Conservation (phyloP, 2,888 invertebrate species). For the Hololepta plana region DNA sequence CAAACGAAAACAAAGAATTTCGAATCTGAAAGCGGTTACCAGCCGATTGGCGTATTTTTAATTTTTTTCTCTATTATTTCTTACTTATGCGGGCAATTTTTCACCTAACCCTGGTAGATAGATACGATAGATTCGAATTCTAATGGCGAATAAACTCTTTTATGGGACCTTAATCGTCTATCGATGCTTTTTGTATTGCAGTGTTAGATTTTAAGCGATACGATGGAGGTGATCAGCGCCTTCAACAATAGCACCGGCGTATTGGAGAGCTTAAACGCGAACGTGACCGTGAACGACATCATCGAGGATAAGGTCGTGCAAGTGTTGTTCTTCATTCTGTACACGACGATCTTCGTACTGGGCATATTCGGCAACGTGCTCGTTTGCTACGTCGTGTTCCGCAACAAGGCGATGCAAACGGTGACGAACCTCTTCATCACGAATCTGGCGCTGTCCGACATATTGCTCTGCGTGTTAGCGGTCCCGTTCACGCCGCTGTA, state of each 20-base stretch:
- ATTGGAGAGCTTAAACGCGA: constrained; percentile 9
- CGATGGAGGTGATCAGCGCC: constrained; percentile 10
- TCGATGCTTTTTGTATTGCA: too few species aligned
- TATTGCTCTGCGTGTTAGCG: constrained; percentile 79
- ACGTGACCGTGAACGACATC: constrained; percentile 26
- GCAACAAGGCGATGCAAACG: constrained; percentile 91
- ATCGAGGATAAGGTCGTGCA: constrained; percentile 50
- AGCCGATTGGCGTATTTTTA: too few species aligned
- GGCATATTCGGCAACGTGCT: constrained; percentile 81
- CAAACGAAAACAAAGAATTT: too few species aligned
- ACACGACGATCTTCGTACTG: constrained; percentile 69
- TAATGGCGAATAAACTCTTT: too few species aligned
- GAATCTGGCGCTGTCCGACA: constrained; percentile 88
- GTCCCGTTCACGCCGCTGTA: constrained; percentile 95
- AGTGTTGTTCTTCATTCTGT: constrained; percentile 56
- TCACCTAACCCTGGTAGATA: too few species aligned
- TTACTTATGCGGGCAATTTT: too few species aligned
- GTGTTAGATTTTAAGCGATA: constrained; percentile 1
- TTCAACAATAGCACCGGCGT: constrained; percentile 13
- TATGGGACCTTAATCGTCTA: too few species aligned
- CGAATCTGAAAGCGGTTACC: too few species aligned
- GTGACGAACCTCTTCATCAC: constrained; percentile 96
- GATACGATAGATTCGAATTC: too few species aligned
- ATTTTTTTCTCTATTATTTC: too few species aligned
- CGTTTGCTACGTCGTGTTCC: constrained; percentile 84